Base-by-base conservation (phyloP, 64 coral and sea anemone genomes). In the Actinia tenebrosa region DNA sequence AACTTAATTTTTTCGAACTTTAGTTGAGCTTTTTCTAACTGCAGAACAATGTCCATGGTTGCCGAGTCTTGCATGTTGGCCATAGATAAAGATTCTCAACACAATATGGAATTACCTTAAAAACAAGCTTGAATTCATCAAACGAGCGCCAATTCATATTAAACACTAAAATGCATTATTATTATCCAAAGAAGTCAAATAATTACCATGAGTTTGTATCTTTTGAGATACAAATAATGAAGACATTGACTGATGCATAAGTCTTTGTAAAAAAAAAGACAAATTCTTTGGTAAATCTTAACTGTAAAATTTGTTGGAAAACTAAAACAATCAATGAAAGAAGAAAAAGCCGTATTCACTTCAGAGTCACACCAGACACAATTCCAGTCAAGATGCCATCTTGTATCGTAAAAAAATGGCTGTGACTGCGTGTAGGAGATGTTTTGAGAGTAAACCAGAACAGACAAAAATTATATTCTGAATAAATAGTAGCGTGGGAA, bases 361-460 rank as follows among this genome's bases (percentile, higher is more conserved):
- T 13, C 69, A 37, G 3, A 14, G 69, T 75, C 26, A 42, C 37
- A 37, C n/a, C 27, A 75, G 25, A 75, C 69, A 75, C 23, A 75
- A 27, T 30, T 10, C 27, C 69, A 75, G 69, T 42, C 69, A 42
- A 71, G 19, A 8, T 7, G 26, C 23, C 26, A 75, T 18, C 20
- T 9, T 75, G 69, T 42, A 25, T 75, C 11, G 69, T 75, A 27
- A 30, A 26, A 72, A 53, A 53, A 53, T 81, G 45, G 16, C 17
- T 18, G 16, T 81, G 45, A 5, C 14, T 8, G 42, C 18, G 11
- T 42, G 11, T 17, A 47, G 3, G 18, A 53, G 50, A 50, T 81
- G 79, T 81, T 81, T 81, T 81, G 79, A 81, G 50, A 81, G 79
- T 81, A 81, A 81, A 81, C 79, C 46, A 45, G 19, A 10, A 11